These are phyloP conservation scores for Acheta domesticus DNA, from an alignment of 2,888 invertebrate species.

Conservation along the genomic window DNA sequence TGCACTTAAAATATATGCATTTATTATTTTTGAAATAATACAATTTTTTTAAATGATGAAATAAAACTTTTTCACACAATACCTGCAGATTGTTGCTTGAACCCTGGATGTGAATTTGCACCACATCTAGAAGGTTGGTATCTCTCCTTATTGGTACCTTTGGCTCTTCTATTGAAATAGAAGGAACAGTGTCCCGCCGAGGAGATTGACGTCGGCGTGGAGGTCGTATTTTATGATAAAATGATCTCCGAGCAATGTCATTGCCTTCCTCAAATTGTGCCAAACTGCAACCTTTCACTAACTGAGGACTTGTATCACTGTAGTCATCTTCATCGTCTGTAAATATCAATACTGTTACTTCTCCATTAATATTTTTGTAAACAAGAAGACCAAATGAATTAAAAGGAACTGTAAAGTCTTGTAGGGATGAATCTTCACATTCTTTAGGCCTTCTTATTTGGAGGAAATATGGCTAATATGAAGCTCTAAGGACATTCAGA, in stretches of 20 bases:
- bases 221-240: conserved; percentile 43
- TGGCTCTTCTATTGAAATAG: conserved; percentile 29
- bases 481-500: too few species aligned
- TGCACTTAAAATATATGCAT: too few species aligned
- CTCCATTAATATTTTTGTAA: too few species aligned
- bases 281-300: conserved; percentile 67
- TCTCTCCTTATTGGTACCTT: neutral
- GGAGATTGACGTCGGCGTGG: conserved; percentile 19
- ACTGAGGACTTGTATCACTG: conserved; percentile 40
- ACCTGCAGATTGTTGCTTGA: conserved; percentile 35
- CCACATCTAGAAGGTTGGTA: conserved; percentile 32
- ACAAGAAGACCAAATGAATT: too few species aligned
- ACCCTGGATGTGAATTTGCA: conserved; percentile 36
- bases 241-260: conserved; percentile 76
- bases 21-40: too few species aligned
- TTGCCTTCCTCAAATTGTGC: conserved; percentile 80
- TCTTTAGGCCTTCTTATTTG: too few species aligned
- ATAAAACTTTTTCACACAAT: too few species aligned
- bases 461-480: too few species aligned
- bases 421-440: too few species aligned
- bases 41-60: too few species aligned
- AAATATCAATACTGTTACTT: neutral
- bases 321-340: conserved; percentile 41
- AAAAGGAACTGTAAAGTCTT: too few species aligned
- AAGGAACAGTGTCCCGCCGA: conserved; percentile 18